Percentiles rank a stretch among this genome's conserved stretches.
Evolutionary conservation across 2,113 vertebrate genomes (phyloP).

Genomic region (Mystacornis crossleyi): DNA sequence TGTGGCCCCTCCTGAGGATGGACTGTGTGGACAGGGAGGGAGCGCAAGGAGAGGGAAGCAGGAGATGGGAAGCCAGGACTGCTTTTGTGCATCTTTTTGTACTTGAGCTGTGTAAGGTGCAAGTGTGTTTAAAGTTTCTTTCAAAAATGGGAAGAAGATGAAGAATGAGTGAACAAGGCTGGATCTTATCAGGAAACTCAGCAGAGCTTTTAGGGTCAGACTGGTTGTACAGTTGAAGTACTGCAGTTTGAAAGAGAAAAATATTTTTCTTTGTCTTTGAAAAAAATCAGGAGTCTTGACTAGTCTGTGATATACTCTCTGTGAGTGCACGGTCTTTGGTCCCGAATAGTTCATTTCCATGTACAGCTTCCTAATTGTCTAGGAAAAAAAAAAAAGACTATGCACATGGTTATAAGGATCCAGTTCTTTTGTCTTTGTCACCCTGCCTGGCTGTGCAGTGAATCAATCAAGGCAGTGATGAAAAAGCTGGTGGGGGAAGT

Average conservation of each 20-base stretch:
- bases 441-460: accelerated
- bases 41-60: not conserved
- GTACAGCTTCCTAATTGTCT: not conserved
- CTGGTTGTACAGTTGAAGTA: not conserved
- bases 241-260: not conserved
- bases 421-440: not conserved
- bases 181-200: not conserved
- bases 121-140: not conserved
- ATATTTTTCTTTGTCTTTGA: not conserved
- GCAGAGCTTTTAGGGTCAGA: not conserved
- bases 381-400: not conserved
- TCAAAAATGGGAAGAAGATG: not conserved
- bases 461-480: not conserved
- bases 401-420: not conserved
- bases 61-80: not conserved
- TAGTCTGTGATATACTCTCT: not conserved
- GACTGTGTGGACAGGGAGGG: not conserved
- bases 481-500: not conserved
- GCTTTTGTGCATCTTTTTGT: not conserved
- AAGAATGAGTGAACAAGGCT: not conserved
- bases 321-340: accelerated
- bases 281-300: not conserved
- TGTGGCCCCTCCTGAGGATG: not conserved
- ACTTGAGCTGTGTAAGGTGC: not conserved
- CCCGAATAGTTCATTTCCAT: not conserved